These are phyloP conservation scores for Drosophila nikananu DNA, from an alignment of 1,140 invertebrate species.

Conservation along the genomic window DNA sequence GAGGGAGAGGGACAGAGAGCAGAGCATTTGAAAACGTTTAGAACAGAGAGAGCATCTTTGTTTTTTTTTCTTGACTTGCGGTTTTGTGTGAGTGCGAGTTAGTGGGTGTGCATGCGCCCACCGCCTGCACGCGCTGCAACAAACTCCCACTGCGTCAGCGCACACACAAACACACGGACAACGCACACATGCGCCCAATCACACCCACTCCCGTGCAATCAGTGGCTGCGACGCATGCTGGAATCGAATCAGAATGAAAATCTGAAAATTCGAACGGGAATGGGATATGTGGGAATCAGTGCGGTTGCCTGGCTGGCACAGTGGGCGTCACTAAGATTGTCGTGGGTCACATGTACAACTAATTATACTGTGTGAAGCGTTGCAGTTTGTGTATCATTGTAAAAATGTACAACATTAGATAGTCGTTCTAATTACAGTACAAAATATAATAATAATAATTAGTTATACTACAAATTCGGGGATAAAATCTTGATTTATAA, in stretches of 20 bases:
- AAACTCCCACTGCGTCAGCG: constrained; percentile 72
- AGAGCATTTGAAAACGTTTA: constrained; percentile 20
- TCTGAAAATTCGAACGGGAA: constrained; percentile 30
- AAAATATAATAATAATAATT: background rate
- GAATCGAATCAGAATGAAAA: constrained; percentile 34
- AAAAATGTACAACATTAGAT: background rate
- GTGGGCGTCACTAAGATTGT: constrained; percentile 28
- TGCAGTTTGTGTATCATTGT: background rate
- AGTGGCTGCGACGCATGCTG: constrained; percentile 28
- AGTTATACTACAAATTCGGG: background rate
- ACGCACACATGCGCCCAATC: constrained; percentile 16
- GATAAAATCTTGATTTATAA: background rate
- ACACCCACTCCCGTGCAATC: constrained; percentile 12
- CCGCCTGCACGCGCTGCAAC: constrained; percentile 31
- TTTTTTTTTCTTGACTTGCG: constrained; percentile 9
- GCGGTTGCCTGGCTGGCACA: constrained; percentile 11
- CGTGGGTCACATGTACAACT: constrained; percentile 2
- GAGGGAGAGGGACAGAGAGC: background rate
- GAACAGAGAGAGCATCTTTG: constrained; percentile 2
- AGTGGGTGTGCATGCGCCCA: constrained; percentile 65
- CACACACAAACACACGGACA: constrained; percentile 32
- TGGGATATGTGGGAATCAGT: constrained; percentile 32
- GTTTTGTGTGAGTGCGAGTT: constrained; percentile 18
- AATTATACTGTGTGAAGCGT: background rate
- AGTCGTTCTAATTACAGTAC: background rate